Conservation (phyloP, 2,113 vertebrate genomes). For the Pachypanchax playfairii region DNA sequence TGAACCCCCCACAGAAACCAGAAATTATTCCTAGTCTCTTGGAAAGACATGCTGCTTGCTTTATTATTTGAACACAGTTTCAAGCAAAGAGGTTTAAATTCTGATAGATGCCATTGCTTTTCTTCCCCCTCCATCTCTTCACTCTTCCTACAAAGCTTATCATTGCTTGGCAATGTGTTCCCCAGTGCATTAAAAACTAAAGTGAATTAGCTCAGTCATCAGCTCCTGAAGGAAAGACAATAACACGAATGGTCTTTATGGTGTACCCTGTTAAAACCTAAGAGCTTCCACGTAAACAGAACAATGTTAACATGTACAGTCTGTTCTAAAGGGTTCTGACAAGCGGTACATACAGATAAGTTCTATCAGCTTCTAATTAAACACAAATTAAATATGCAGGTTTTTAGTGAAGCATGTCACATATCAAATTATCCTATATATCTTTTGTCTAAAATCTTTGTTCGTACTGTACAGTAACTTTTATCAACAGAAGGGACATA, state of each 20-base stretch:
- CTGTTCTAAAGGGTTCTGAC: conserved; percentile 39
- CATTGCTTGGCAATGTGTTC: conserved; percentile 94
- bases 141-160: conserved; percentile 88
- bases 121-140: conserved; percentile 78
- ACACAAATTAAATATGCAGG: conserved; percentile 6
- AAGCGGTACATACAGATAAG: conserved; percentile 21
- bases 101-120: conserved; percentile 87
- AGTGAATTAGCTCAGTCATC: conserved; percentile 99
- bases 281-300: conserved; percentile 65
- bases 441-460: too few species aligned
- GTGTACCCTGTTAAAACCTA: conserved; percentile 85
- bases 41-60: conserved; percentile 89
- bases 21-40: conserved; percentile 92
- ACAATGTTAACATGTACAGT: conserved; percentile 59
- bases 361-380: conserved; percentile 15
- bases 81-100: conserved; percentile 90
- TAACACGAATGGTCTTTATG: conserved; percentile 93
- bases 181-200: conserved; percentile 95
- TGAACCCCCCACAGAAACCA: conserved; percentile 86
- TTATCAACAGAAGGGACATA: too few species aligned
- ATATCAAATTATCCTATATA: too few species aligned
- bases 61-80: conserved; percentile 96
- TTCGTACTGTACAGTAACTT: too few species aligned
- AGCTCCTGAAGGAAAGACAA: conserved; percentile 94
- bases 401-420: conserved; percentile 2